These are phyloP conservation scores for Microcebus ravelobensis DNA, from an alignment of 2,113 vertebrate species.

Conservation along the genomic window DNA sequence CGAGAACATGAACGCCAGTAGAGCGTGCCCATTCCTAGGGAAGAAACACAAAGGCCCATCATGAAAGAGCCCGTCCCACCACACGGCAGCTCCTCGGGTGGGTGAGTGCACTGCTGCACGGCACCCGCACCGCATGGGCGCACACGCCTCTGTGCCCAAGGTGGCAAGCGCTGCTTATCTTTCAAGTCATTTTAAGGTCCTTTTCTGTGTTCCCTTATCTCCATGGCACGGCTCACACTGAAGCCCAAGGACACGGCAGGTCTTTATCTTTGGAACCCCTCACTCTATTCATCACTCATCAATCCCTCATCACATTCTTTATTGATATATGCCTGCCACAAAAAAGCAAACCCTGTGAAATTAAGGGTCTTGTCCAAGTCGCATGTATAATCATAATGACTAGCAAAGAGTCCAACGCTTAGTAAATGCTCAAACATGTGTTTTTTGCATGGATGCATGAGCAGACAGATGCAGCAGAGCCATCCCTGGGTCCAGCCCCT, in stretches of 20 bases:
- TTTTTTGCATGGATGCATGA: not conserved
- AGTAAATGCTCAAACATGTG: not conserved
- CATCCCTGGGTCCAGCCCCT: not conserved
- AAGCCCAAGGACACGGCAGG: not conserved
- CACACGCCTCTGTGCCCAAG: not conserved
- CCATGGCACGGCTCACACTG: not conserved
- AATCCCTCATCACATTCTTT: not conserved
- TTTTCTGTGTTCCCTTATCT: not conserved
- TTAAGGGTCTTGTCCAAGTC: not conserved
- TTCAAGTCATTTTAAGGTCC: not conserved
- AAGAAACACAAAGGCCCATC: slow-evolving; percentile 31
- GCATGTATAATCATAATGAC: not conserved
- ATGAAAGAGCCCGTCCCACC: not conserved
- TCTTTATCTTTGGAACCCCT: not conserved
- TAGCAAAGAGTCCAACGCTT: not conserved
- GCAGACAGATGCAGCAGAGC: not conserved
- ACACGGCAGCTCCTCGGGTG: not conserved
- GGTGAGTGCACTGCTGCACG: accelerated
- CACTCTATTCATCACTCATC: too few species aligned
- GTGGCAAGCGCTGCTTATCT: not conserved
- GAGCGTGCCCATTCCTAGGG: slow-evolving; percentile 94
- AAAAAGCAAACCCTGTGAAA: not conserved
- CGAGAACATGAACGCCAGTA: slow-evolving; percentile 98
- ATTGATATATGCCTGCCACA: not conserved
- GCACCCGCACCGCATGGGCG: not conserved